Evolutionary conservation across 2,113 vertebrate species (phyloP).

Genomic region (Caretta caretta): DNA sequence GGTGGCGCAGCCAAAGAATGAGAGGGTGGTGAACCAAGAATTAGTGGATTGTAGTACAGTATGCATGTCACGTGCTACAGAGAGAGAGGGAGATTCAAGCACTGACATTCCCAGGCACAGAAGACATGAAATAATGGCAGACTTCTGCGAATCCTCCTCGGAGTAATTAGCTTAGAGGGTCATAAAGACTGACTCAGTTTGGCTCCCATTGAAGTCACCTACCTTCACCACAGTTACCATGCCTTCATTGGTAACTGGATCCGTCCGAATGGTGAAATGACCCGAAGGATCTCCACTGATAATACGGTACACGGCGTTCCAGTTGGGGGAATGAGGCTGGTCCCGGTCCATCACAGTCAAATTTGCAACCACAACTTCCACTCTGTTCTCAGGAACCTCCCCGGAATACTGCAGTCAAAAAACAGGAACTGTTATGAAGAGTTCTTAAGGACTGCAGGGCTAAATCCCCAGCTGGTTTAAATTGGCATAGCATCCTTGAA

Average conservation of each 20-base stretch:
- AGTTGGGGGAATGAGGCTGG: constrained; percentile 93
- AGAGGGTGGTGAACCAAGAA: neutral
- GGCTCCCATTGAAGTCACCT: neutral
- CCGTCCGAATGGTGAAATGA: constrained; percentile 92
- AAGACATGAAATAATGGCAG: rapidly evolving
- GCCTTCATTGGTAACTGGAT: constrained; percentile 92
- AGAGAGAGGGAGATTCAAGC: neutral
- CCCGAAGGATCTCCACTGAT: constrained; percentile 92
- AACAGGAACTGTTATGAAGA: rapidly evolving
- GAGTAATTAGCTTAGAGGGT: neutral
- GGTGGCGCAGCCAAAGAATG: neutral
- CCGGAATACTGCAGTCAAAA: constrained; percentile 86
- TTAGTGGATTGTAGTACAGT: neutral
- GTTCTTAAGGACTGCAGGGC: neutral
- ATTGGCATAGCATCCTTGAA: neutral
- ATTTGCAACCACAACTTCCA: constrained; percentile 91
- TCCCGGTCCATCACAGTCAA: constrained; percentile 93
- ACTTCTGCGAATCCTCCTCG: neutral
- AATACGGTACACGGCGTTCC: constrained; percentile 94
- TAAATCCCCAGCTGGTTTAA: neutral
- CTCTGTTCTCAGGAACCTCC: constrained; percentile 92
- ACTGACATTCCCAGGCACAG: rapidly evolving
- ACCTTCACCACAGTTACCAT: constrained; percentile 97
- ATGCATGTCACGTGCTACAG: neutral
- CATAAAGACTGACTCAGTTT: rapidly evolving